These are phyloP conservation scores for Oscheius sp. DNA, from an alignment of 2,888 invertebrate genomes.

Conservation along the genomic window DNA sequence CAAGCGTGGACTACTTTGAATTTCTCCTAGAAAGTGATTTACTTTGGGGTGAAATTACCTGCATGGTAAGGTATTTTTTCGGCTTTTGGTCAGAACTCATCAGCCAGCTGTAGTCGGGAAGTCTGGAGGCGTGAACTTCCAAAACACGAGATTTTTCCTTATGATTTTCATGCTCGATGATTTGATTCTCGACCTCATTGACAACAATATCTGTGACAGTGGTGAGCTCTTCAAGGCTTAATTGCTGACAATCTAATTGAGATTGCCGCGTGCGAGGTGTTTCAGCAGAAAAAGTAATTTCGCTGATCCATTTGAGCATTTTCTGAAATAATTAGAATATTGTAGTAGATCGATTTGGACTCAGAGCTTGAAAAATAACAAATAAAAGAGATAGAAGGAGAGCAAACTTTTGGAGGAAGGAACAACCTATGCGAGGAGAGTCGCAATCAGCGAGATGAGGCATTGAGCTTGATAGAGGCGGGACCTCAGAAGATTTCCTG, in stretches of 20 bases:
- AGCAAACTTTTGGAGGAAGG: no score
- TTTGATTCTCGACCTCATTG: background rate
- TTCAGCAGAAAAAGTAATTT: constrained; percentile 11
- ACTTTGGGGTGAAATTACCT: constrained; percentile 5
- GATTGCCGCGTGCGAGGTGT: no score
- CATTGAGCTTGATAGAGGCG: background rate
- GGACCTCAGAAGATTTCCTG: background rate
- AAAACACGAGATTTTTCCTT: background rate
- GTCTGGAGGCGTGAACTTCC: background rate
- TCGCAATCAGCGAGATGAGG: background rate
- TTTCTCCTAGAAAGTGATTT: background rate
- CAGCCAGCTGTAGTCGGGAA: constrained; percentile 26
- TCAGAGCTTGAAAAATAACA: no score
- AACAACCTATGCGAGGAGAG: no score
- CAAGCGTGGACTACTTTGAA: constrained; percentile 11
- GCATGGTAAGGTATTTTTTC: constrained; percentile 14
- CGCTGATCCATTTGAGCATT: constrained; percentile 16
- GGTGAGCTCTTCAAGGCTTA: background rate
- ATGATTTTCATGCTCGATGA: background rate
- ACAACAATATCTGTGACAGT: constrained; percentile 9
- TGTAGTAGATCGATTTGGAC: no score
- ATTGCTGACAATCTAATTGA: background rate
- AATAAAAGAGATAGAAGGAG: no score
- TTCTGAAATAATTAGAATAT: no score
- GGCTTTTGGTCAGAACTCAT: constrained; percentile 14